phyloP scores from a whole-genome alignment of 1,140 invertebrate species.

The Teleogryllus occipitalis region DNA sequence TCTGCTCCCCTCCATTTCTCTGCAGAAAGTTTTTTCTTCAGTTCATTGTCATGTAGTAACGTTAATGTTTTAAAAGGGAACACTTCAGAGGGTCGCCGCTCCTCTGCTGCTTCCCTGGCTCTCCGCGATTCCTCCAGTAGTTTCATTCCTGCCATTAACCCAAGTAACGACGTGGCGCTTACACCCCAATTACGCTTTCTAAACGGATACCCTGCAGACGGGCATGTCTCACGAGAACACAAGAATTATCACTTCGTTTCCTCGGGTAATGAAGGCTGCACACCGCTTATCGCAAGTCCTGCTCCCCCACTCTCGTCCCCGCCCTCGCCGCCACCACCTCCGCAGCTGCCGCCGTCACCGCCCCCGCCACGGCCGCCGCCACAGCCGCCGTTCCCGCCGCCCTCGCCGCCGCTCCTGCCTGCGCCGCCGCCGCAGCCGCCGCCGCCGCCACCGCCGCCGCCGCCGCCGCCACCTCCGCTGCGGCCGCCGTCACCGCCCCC shows the following conservation, averaged over 20 bases:
- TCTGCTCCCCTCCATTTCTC: too few species aligned
- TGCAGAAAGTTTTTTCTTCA: neutral
- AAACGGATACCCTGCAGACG: neutral
- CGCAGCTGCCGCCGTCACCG: too few species aligned
- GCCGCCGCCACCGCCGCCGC: too few species aligned
- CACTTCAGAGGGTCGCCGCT: too few species aligned
- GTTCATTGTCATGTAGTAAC: neutral
- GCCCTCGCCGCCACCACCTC: too few species aligned
- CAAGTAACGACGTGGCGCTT: neutral
- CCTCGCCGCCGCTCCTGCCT: too few species aligned
- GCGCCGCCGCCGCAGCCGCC: too few species aligned
- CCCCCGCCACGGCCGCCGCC: too few species aligned
- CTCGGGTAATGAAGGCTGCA: neutral
- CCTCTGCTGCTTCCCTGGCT: neutral
- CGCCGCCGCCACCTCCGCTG: too few species aligned
- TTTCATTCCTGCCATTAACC: neutral
- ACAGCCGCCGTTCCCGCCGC: too few species aligned
- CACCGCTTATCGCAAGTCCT: neutral
- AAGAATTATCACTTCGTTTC: neutral
- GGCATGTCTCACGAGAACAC: neutral
- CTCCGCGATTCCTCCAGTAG: neutral
- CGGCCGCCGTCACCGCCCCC: too few species aligned
- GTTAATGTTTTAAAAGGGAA: neutral
- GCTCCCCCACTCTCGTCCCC: too few species aligned
- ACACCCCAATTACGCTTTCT: neutral